Base-by-base conservation (phyloP, 2,113 vertebrate genomes). In the Vombatus ursinus region DNA sequence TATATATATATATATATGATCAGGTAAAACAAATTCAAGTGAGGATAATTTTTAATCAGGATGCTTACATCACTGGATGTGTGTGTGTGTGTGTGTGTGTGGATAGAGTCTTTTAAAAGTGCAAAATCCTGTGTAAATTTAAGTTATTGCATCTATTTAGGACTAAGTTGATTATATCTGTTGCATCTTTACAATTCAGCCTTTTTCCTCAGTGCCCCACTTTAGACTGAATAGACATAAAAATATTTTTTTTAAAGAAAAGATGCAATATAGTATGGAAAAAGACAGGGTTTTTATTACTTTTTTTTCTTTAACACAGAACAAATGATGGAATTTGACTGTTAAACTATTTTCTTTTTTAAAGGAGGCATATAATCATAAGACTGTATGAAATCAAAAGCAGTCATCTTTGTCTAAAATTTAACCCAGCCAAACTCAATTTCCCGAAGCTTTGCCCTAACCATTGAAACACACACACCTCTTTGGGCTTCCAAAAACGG, bases 231-330 rank as follows among this genome's bases (percentile, higher is more conserved):
- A 51, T 6, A 91, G 23, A 7, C 26, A 22, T 77, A n/a, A n/a
- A n/a, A n/a, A n/a, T n/a, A n/a, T 95, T 91, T 89, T 31, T 54
- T 94, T 49, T 48, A 92, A 11, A 95, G 91, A 95, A 50, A 54
- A 54, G 50, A 96, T 94, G 2, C 24, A 92, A 96, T 89, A 92
- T 96, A 14, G 3, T 52, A 94, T 96, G 22, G 93, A 95, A 77
- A 50, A 94, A 4, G 0, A n/a, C 77, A 77, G 23, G 23, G 5
- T 90, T 97, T 94, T 92, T 90, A 96, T 91, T 96, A 92, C 96
- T 95, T 96, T 97, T 93, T 31, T 97, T 93, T 31, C 31, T 89
- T 96, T 96, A 96, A 0, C 52, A 96, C 11, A 95, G 95, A 96
- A 51, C 14, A 96, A 97, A 90, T 96, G 49, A 94, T 95, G n/a